phyloP scores from a whole-genome alignment of 2,113 vertebrate genomes.

The Indicator maculatus region DNA sequence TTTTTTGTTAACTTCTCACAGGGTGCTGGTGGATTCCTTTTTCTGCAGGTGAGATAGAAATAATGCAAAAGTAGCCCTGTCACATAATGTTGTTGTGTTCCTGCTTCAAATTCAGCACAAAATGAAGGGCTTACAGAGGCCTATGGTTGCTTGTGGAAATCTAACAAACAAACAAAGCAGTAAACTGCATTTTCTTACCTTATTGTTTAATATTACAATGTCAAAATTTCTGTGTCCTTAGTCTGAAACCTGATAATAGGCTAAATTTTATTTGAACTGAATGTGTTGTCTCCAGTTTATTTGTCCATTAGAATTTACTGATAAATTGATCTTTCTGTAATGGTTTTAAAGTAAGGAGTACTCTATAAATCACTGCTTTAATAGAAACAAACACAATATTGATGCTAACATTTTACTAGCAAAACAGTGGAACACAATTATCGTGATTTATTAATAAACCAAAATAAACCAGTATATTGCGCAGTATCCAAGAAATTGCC shows the following conservation, averaged over 20 bases:
- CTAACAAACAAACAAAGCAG: background rate
- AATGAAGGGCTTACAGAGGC: background rate
- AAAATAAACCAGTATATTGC: slow-evolving; percentile 16
- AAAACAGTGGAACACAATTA: slow-evolving; percentile 26
- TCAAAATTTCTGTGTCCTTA: slow-evolving; percentile 14
- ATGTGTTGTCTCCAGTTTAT: slow-evolving; percentile 59
- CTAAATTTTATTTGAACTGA: slow-evolving; percentile 54
- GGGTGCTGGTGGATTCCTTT: background rate
- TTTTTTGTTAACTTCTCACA: background rate
- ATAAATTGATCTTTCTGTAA: slow-evolving; percentile 57
- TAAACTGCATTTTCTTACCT: slow-evolving; percentile 11
- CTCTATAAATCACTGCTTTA: slow-evolving; percentile 32
- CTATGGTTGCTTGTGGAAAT: background rate
- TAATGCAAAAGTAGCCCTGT: background rate
- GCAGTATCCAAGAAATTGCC: background rate
- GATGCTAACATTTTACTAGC: background rate
- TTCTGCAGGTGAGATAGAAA: background rate
- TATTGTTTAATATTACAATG: background rate
- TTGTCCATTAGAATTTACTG: slow-evolving; percentile 43
- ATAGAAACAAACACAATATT: slow-evolving; percentile 48
- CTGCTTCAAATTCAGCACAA: background rate
- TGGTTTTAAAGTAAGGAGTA: slow-evolving; percentile 12
- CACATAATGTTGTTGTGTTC: background rate
- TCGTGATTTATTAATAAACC: slow-evolving; percentile 31
- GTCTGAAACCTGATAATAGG: background rate